Percentiles rank a stretch among this genome's conserved stretches.
Evolutionary conservation across 1,140 invertebrate species (phyloP).

Genomic region (Scaptomyza graminum): DNA sequence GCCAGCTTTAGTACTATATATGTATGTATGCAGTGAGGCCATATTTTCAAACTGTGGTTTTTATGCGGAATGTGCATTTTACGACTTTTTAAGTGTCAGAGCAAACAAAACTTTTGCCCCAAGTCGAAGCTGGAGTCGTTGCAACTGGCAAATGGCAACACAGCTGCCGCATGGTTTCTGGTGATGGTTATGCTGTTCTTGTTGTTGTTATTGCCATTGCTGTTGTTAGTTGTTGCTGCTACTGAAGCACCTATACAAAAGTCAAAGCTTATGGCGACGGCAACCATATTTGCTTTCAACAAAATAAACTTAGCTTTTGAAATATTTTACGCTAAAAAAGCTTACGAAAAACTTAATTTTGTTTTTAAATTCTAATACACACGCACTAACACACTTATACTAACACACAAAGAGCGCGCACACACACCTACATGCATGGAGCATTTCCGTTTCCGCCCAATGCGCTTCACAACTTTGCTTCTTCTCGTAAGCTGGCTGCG

Average conservation of each 20-base stretch:
- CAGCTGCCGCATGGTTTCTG: conserved; percentile 38
- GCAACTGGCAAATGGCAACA: conserved; percentile 33
- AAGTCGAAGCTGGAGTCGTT: conserved; percentile 23
- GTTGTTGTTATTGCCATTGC: conserved; percentile 22
- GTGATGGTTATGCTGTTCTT: conserved; percentile 5
- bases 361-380: conserved; percentile 58
- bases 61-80: conserved; percentile 77
- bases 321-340: conserved; percentile 50
- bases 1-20: no score
- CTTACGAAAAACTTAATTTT: conserved; percentile 72
- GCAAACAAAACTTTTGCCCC: conserved; percentile 70
- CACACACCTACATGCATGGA: conserved; percentile 34
- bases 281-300: conserved; percentile 68
- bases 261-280: conserved; percentile 36
- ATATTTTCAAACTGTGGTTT: conserved; percentile 74
- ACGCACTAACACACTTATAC: conserved; percentile 4
- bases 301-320: conserved; percentile 69
- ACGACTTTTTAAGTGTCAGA: conserved; percentile 78
- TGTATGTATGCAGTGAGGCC: conserved; percentile 51
- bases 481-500: conserved; percentile 19
- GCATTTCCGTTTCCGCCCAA: conserved; percentile 65
- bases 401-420: conserved; percentile 10
- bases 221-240: conserved; percentile 29
- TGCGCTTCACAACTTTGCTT: conserved; percentile 34
- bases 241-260: conserved; percentile 57